A percentile compares a stretch with the other conserved stretches of the same genome.
Evolutionary conservation across 2,113 vertebrate species (phyloP).

Genomic region (Pedetes capensis): DNA sequence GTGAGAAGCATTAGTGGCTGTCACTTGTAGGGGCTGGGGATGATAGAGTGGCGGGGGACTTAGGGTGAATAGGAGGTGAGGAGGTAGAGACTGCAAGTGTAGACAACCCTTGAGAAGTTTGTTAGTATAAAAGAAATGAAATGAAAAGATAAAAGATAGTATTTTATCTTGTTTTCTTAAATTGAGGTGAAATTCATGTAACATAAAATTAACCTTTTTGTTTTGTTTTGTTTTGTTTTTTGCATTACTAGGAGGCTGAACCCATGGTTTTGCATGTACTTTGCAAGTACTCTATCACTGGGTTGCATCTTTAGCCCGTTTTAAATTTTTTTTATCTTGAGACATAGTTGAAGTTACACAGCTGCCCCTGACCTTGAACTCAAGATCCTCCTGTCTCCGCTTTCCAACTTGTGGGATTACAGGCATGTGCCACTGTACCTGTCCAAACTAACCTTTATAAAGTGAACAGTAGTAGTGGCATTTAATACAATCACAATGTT

Average conservation of each 20-base stretch:
- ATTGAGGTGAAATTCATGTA: not conserved
- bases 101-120: not conserved
- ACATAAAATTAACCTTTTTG: constrained; percentile 27
- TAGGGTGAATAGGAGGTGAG: not conserved
- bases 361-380: no score
- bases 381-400: no score
- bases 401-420: no score
- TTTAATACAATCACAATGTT: not conserved
- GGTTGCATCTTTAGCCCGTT: no score
- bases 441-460: constrained; percentile 40
- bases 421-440: no score
- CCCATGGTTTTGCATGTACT: no score
- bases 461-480: not conserved
- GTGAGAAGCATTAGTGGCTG: not conserved
- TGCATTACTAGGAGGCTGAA: no score
- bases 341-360: no score
- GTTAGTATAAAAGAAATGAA: not conserved
- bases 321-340: no score
- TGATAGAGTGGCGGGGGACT: not conserved
- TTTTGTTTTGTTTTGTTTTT: no score
- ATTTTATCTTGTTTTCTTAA: not conserved
- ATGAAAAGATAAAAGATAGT: not conserved
- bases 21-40: not conserved
- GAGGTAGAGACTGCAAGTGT: not conserved
- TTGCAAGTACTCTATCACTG: no score